Evolutionary conservation across 2,888 invertebrate species (phyloP), one percentile per base, ranked within the genome.

Genomic region (Zygothrica quintamaculata): DNA sequence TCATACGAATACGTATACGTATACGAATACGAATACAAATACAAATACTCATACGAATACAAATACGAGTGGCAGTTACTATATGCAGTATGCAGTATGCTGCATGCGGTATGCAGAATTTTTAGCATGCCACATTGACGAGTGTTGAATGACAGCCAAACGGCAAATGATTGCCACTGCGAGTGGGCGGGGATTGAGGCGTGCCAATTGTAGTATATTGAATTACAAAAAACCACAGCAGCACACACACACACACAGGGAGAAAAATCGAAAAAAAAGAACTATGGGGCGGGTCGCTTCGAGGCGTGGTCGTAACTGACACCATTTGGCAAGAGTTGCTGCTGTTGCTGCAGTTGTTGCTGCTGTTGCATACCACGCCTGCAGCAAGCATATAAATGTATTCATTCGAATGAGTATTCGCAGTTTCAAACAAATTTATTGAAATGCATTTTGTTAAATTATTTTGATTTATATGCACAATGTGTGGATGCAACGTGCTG

Each of bases 111-210:
- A 25, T 43, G 9, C 47, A 26, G 53, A 22, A 52, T 55, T 53
- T 34, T 44, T 26, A 44, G 70, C 61, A 71, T 67, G 71, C 71
- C 62, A 39, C 36, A 18, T 7, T 44, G 72, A 64, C 60, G 64
- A 64, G 61, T 70, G 75, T 70, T 75, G 75, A 75, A 68, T 74
- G 79, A 68, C 79, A 79, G 77, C 72, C 79, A 79, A 72, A 64
- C 66, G 65, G 59, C 76, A 50, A 66, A 55, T 51, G 40, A 33
- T 22, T 22, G 3, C n/a, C n/a, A n/a, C n/a, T n/a, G n/a, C n/a
- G n/a, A n/a, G 18, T 22, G 18, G 3, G 18, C 2, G 18, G 3
- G 18, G 18, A 5, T n/a, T 8, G 18, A 18, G 22, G 18, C 18
- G 18, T 22, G 18, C 18, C 18, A 22, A 22, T 22, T 18, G 22